Evolutionary conservation across 35 echinoderm and acorn worm species (phyloP), one percentile per base, ranked within the genome.

Genomic region (Anneissia japonica): DNA sequence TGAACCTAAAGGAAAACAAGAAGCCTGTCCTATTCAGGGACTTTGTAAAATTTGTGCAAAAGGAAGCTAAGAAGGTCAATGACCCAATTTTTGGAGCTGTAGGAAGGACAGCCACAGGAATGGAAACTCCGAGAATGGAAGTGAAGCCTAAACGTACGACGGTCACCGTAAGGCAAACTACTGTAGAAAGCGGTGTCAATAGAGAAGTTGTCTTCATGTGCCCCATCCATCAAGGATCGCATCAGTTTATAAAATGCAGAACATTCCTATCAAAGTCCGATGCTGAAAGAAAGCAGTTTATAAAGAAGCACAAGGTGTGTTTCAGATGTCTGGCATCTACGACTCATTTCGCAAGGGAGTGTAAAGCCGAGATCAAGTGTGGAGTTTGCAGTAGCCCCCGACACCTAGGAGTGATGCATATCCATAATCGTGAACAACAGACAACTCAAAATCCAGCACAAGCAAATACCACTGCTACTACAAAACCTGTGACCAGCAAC

Each of bases 151-250:
- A 26, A 64, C 9, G 7, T 64, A 64, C 51, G 26, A 64, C 2
- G 51, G 21, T 26, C 51, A 64, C 9, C 21, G 51, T 64, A 64
- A 64, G 26, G 40, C 40, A 64, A 23, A 64, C 51, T 2, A 64
- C 40, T 16, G 51, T 16, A 9, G 26, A 23, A 26, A 9, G 26
- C 21, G 21, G 19, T 23, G 36, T n/a, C n/a, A n/a, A n/a, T n/a
- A 35, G 3, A 77, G 21, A 64, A 64, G 19, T 2, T 9, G 2
- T 23, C 2, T 16, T 64, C 7, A 64, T 64, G n/a, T 91, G 90
- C 26, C 90, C 90, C 13, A 86, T 91, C 0, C 90, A 91, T 30
- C 74, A 74, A 0, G 81, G 45, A 38, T 32, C 82, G 79, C 90
- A 86, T 46, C 84, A 84, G 1, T 43, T 91, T 6, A 75, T 37